Conservation (phyloP, 2,888 invertebrate genomes). For the Myopa tessellatipennis region DNA sequence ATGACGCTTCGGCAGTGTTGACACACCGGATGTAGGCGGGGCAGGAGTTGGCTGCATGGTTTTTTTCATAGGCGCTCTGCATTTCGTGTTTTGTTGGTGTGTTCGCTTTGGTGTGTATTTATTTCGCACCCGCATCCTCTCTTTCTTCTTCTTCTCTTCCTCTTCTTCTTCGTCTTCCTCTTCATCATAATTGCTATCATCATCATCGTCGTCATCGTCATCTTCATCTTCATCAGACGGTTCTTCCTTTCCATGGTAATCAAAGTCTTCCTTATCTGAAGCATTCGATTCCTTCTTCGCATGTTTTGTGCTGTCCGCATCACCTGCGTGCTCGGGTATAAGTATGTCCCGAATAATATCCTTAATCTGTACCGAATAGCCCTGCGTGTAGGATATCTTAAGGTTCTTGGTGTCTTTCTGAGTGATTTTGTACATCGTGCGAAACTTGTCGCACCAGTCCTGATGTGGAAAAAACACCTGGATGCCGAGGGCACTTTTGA, state of each 20-base stretch:
- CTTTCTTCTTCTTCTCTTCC: neutral
- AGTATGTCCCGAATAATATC: constrained; percentile 62
- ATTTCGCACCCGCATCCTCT: neutral
- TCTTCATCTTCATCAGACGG: neutral
- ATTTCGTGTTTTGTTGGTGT: neutral
- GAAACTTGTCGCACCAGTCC: constrained; percentile 65
- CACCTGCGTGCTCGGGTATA: neutral
- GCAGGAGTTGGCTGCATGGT: neutral
- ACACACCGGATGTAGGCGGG: neutral
- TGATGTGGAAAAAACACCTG: constrained; percentile 63
- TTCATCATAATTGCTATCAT: neutral
- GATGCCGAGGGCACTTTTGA: constrained; percentile 62
- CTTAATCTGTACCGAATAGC: constrained; percentile 63
- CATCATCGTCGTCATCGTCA: neutral
- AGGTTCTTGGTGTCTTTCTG: constrained; percentile 60
- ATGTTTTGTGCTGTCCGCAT: neutral
- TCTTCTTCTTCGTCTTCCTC: constrained; percentile 1
- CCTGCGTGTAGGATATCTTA: constrained; percentile 59
- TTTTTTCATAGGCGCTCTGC: constrained; percentile 50
- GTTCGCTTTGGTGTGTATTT: neutral
- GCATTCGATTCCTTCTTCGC: neutral
- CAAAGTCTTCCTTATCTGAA: neutral
- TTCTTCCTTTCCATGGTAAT: neutral
- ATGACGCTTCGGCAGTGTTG: constrained; percentile 43
- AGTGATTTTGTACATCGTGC: constrained; percentile 57